Conservation (phyloP, 2,888 invertebrate species). For the Ennomos fuscantarius region DNA sequence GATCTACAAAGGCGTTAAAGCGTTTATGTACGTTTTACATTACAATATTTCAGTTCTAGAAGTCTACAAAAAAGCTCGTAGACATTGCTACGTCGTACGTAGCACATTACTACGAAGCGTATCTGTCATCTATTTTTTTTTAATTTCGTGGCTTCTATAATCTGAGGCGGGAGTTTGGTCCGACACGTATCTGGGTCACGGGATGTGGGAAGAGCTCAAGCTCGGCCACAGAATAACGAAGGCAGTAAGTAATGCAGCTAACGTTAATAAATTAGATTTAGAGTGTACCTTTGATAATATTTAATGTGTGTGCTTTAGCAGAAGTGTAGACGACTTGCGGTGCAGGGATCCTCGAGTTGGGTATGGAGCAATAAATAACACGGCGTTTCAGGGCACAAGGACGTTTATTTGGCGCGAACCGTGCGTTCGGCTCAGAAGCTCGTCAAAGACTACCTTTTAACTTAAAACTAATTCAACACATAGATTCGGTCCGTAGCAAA, state of each 20-base stretch:
- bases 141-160: constrained; percentile 36
- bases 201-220: constrained; percentile 37
- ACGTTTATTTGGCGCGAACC: no score
- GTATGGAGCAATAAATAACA: no score
- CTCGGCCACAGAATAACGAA: constrained; percentile 3
- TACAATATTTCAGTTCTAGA: constrained; percentile 2
- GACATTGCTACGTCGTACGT: not conserved
- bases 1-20: constrained; percentile 6
- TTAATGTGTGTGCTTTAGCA: no score
- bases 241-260: constrained; percentile 2
- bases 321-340: no score
- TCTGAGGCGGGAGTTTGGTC: constrained; percentile 38
- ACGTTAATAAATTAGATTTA: not conserved
- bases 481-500: no score
- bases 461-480: no score
- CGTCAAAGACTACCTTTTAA: no score
- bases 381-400: no score
- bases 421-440: no score
- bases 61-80: constrained; percentile 8
- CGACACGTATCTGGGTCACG: constrained; percentile 67
- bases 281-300: no score
- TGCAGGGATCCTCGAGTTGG: no score
- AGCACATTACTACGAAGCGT: constrained; percentile 21
- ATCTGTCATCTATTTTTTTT: constrained; percentile 22
- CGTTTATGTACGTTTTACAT: constrained; percentile 3